Evolutionary conservation across 2,113 vertebrate species (phyloP).

Genomic region (Tetrax tetrax): DNA sequence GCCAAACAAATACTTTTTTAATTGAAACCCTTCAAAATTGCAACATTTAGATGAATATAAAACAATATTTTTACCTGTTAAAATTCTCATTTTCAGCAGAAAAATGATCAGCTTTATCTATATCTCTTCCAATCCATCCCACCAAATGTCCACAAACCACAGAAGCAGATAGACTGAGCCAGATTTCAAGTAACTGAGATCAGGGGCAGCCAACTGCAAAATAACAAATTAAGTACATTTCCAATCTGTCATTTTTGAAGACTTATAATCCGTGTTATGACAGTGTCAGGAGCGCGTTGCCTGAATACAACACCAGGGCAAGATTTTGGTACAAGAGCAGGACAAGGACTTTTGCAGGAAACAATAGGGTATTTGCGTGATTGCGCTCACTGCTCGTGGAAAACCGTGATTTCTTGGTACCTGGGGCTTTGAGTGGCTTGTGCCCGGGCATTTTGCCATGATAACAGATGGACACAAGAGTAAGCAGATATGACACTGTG

Average conservation of each 20-base stretch:
- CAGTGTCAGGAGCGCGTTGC: not conserved
- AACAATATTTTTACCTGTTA: not conserved
- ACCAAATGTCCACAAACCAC: not conserved
- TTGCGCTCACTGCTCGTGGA: not conserved
- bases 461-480: constrained; percentile 59
- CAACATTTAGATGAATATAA: not conserved
- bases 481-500: not conserved
- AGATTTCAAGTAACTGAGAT: not conserved
- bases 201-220: not conserved
- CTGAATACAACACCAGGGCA: not conserved
- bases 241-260: constrained; percentile 5
- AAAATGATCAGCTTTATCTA: not conserved
- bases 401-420: not conserved
- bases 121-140: not conserved
- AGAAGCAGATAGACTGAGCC: not conserved
- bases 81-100: not conserved
- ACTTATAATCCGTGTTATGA: not conserved
- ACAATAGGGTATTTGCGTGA: not conserved
- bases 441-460: constrained; percentile 34
- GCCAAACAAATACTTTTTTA: not conserved
- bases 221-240: not conserved
- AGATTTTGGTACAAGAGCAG: not conserved
- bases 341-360: not conserved
- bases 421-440: not conserved
- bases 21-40: not conserved